phyloP scores from a whole-genome alignment of 2,888 invertebrate species.

The Cabera pusaria region DNA sequence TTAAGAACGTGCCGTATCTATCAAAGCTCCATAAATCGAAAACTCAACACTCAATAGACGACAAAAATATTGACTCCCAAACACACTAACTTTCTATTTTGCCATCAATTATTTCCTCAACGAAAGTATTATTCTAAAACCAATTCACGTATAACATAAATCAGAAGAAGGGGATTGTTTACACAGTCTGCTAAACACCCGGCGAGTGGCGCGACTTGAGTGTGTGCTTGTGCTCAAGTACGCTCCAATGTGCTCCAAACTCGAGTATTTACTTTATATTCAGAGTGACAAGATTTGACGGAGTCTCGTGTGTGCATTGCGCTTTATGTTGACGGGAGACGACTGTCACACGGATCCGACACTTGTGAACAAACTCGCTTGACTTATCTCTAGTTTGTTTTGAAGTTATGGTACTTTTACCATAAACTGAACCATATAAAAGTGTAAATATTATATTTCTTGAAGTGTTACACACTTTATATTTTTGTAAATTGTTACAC shows the following conservation, averaged over 20 bases:
- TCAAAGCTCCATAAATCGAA: too few relatives aligned
- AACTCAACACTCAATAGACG: neutral
- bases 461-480: too few relatives aligned
- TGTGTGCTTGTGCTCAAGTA: slow-evolving; percentile 59
- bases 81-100: too few relatives aligned
- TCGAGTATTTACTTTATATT: slow-evolving; percentile 71
- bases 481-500: too few relatives aligned
- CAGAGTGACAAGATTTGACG: slow-evolving; percentile 64
- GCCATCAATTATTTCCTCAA: slow-evolving; percentile 27
- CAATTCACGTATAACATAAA: slow-evolving; percentile 38
- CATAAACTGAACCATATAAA: too few relatives aligned
- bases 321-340: slow-evolving; percentile 36
- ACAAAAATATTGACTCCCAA: slow-evolving; percentile 41
- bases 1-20: too few relatives aligned
- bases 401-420: slow-evolving; percentile 8
- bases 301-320: slow-evolving; percentile 39
- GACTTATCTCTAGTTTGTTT: slow-evolving; percentile 6
- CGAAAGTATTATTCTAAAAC: slow-evolving; percentile 38
- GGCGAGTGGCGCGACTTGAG: slow-evolving; percentile 49
- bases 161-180: slow-evolving; percentile 58
- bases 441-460: too few relatives aligned
- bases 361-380: slow-evolving; percentile 20
- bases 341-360: slow-evolving; percentile 25
- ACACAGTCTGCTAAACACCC: slow-evolving; percentile 68
- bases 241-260: slow-evolving; percentile 58